These are phyloP conservation scores for Grammomys dolichurus DNA, from an alignment of 2,113 vertebrate genomes.

Conservation along the genomic window DNA sequence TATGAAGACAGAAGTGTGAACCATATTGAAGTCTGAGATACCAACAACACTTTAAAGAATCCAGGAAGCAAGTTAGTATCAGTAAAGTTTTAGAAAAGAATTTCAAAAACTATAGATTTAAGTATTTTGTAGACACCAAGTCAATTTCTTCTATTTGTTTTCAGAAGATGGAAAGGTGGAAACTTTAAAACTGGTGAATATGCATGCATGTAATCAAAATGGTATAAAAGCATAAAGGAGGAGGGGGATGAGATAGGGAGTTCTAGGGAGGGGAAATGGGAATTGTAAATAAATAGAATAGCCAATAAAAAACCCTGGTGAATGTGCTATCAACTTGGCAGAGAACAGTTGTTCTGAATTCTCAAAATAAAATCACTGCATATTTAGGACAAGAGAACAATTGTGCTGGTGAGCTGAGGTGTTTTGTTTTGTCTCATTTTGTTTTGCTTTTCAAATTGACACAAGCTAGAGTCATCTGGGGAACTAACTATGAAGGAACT, in stretches of 20 bases:
- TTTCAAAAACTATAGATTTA: constrained; percentile 70
- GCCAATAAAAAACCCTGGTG: not conserved
- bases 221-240: too few relatives aligned
- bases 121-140: constrained; percentile 85
- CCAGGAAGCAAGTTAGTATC: not conserved
- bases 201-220: constrained; percentile 53
- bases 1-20: constrained; percentile 84
- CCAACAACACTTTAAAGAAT: constrained; percentile 72
- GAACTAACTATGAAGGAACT: not conserved
- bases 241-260: too few relatives aligned
- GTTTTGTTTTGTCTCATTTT: not conserved
- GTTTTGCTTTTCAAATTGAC: too few relatives aligned
- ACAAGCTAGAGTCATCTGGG: not conserved
- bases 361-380: constrained; percentile 39
- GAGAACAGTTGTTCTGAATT: constrained; percentile 78
- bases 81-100: constrained; percentile 84
- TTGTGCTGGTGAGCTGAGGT: not conserved
- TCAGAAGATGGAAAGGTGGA: constrained; percentile 71
- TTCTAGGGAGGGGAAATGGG: too few relatives aligned
- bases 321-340: constrained; percentile 82
- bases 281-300: too few relatives aligned
- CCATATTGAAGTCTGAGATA: constrained; percentile 84
- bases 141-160: constrained; percentile 85
- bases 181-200: constrained; percentile 21
- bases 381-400: not conserved